Evolutionary conservation across 2,888 invertebrate genomes (phyloP).

Genomic region (Calameuta idolon): DNA sequence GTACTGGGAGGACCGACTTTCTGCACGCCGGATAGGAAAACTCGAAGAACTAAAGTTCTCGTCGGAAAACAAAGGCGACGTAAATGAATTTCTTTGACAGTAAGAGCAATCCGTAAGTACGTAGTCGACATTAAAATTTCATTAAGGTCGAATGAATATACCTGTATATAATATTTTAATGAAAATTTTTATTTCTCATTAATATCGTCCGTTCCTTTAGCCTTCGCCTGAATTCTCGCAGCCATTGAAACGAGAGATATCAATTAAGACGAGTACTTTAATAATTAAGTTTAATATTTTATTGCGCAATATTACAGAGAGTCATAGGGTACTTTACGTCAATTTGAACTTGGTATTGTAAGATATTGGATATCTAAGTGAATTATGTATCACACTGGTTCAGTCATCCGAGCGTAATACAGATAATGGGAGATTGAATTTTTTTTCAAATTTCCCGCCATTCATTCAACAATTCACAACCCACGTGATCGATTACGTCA

Average conservation of each 20-base stretch:
- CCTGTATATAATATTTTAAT: background rate
- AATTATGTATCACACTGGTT: background rate
- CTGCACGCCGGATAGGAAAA: background rate
- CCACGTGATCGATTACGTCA: background rate
- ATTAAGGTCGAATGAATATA: background rate
- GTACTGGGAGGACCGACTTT: background rate
- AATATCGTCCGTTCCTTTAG: background rate
- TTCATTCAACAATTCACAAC: background rate
- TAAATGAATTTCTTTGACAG: background rate
- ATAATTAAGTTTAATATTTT: background rate
- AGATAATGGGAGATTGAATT: background rate
- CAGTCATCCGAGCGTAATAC: background rate
- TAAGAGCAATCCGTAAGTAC: background rate
- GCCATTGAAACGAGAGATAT: background rate
- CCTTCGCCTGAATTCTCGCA: background rate
- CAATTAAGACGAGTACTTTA: background rate
- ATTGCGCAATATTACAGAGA: background rate
- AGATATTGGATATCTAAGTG: background rate
- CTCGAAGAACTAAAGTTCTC: background rate
- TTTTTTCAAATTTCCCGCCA: background rate
- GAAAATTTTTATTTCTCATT: background rate
- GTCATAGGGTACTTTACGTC: background rate
- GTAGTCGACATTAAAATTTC: background rate
- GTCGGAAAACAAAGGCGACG: background rate
- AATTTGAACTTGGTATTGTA: background rate